Evolutionary conservation across 2,113 vertebrate species (phyloP).

Genomic region (Leiothrix lutea): DNA sequence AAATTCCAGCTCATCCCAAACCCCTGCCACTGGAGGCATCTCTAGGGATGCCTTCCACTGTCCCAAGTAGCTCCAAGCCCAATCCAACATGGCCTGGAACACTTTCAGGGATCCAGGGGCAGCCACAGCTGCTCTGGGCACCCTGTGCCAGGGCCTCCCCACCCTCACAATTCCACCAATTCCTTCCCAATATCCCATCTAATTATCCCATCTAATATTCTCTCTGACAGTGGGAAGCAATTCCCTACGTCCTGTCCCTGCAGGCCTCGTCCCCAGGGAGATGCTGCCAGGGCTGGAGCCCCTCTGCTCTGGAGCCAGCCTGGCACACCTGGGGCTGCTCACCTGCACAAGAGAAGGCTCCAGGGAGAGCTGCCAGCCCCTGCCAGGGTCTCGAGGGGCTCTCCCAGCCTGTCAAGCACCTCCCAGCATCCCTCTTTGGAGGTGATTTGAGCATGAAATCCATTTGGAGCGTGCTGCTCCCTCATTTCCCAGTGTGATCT

Average conservation of each 20-base stretch:
- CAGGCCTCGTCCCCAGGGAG: background rate
- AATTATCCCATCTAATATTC: too few species aligned
- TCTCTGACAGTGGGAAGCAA: background rate
- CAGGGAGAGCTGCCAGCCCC: too few species aligned
- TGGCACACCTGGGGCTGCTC: too few species aligned
- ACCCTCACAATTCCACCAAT: fast-evolving
- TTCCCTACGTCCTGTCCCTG: fast-evolving
- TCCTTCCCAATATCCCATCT: background rate
- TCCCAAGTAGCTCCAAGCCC: fast-evolving
- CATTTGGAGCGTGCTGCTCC: background rate
- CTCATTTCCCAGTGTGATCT: fast-evolving
- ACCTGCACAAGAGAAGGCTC: too few species aligned
- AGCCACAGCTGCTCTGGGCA: background rate
- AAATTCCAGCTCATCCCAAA: background rate
- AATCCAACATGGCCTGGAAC: fast-evolving
- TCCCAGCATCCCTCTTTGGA: background rate
- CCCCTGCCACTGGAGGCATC: background rate
- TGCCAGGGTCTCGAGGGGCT: too few species aligned
- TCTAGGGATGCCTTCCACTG: fast-evolving
- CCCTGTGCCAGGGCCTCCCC: background rate
- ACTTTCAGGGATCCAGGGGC: background rate
- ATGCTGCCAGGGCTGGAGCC: too few species aligned
- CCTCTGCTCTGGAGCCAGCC: too few species aligned
- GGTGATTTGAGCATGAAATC: background rate
- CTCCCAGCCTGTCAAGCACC: background rate